phyloP scores from a whole-genome alignment of 1,140 invertebrate genomes.

The Ostrea edulis region DNA sequence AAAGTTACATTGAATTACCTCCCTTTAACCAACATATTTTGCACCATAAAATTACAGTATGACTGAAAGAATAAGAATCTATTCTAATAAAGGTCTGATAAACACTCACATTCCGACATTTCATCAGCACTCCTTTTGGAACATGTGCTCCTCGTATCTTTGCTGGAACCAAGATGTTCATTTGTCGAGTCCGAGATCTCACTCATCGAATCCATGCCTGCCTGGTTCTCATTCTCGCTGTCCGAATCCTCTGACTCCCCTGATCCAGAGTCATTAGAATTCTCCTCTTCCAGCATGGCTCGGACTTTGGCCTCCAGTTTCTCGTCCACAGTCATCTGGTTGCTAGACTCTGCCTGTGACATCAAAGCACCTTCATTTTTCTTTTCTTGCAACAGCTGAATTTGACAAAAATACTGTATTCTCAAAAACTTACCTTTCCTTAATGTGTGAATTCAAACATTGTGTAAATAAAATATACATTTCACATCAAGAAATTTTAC shows the following conservation, averaged over 20 bases:
- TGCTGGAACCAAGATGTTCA: not conserved
- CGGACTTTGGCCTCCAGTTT: slow-evolving; percentile 25
- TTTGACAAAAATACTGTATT: not conserved
- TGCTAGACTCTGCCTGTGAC: not conserved
- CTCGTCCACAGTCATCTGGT: slow-evolving; percentile 8
- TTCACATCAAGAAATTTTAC: too few species aligned
- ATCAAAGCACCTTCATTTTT: not conserved
- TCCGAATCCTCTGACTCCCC: not conserved
- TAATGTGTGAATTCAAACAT: too few species aligned
- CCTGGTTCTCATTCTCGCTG: slow-evolving; percentile 36
- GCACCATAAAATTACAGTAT: not conserved
- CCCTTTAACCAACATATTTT: not conserved
- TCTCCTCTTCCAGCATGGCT: slow-evolving; percentile 39
- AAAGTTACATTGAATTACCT: not conserved
- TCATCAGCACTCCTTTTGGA: slow-evolving; percentile 57
- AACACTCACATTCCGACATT: slow-evolving; percentile 52
- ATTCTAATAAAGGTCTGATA: not conserved
- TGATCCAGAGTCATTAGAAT: slow-evolving; percentile 13
- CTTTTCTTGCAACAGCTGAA: slow-evolving; percentile 23
- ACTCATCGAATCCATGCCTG: not conserved
- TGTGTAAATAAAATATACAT: too few species aligned
- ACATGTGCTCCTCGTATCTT: slow-evolving; percentile 34
- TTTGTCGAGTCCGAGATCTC: slow-evolving; percentile 36
- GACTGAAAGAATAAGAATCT: not conserved
- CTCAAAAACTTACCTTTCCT: too few species aligned